Evolutionary conservation across 2,113 vertebrate genomes (phyloP).

Genomic region (Deroptyus accipitrinus): DNA sequence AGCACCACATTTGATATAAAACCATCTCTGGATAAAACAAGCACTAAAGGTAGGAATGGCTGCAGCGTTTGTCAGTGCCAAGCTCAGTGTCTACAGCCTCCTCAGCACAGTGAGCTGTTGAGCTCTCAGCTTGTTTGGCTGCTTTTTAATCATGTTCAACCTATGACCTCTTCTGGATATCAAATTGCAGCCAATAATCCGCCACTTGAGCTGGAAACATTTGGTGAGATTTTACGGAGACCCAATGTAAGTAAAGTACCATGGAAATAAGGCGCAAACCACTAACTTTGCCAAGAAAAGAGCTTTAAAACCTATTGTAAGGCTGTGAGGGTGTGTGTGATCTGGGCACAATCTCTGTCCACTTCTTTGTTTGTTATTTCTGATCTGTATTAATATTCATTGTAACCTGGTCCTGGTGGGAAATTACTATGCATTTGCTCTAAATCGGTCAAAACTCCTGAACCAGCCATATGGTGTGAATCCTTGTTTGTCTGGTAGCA

Average conservation of each 20-base stretch:
- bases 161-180: not conserved
- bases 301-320: constrained; percentile 9
- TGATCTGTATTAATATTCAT: constrained; percentile 6
- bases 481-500: constrained; percentile 48
- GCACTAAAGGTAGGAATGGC: not conserved
- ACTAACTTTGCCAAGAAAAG: constrained; percentile 22
- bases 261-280: constrained; percentile 38
- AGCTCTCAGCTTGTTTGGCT: constrained; percentile 12
- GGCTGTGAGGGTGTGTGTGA: not conserved
- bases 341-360: not conserved
- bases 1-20: not conserved
- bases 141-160: constrained; percentile 1
- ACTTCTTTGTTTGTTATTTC: not conserved
- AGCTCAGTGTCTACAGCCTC: not conserved
- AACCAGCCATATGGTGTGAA: constrained; percentile 59
- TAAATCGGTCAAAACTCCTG: constrained; percentile 61
- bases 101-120: not conserved
- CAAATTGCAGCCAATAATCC: not conserved
- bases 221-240: constrained; percentile 25
- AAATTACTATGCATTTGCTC: constrained; percentile 59
- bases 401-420: not conserved
- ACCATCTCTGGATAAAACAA: not conserved
- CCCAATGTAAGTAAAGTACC: not conserved
- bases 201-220: not conserved
- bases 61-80: not conserved